Evolutionary conservation across 2,797 vertebrate genomes (phyloP), one percentile per base, ranked within the genome.

Genomic region (Delichon dasypus): DNA sequence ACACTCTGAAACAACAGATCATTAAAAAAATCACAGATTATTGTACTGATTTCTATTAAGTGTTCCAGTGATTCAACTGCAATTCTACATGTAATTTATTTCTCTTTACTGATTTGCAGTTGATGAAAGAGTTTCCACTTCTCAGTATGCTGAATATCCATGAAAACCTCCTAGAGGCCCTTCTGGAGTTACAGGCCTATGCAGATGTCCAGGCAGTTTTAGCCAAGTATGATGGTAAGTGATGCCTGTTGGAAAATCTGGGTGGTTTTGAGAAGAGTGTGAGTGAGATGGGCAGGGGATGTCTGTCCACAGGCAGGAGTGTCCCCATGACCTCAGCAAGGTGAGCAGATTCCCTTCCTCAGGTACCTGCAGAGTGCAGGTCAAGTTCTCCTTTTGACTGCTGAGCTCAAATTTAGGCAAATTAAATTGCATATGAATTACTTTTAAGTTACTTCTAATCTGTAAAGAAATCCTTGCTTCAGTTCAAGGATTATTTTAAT

Each of bases 121-220:
- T 99, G 98, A 99, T 99, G 99, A 99, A 99, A 98, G 99, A 99
- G 96, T 99, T 99, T 97, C 99, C 99, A 72, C 98, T 99, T 95
- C 98, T 99, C 96, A 99, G 99, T 96, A 99, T 99, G 99, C 98
- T 99, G 98, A 99, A 99, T 98, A 99, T 99, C 98, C 99, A 99
- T 36, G 99, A 99, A 98, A 99, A 99, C 97, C 98, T 99, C 73
- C 97, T 99, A 81, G 99, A 99, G 97, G 99, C 99, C 20, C 98
- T 99, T 94, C 97, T 99, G 97, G 99, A 99, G 97, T 98, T 99
- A 83, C 99, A 99, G 96, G 99, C 99, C 45, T 99, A 99, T 23
- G 99, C 99, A 93, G 99, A 99, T 97, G 99, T 99, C 85, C 99
- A 99, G 98, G 99, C 99, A 95, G 99, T 99, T 89, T 98, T 99